Base-by-base conservation (phyloP, 2,797 vertebrate species). In the Meda fulgida region DNA sequence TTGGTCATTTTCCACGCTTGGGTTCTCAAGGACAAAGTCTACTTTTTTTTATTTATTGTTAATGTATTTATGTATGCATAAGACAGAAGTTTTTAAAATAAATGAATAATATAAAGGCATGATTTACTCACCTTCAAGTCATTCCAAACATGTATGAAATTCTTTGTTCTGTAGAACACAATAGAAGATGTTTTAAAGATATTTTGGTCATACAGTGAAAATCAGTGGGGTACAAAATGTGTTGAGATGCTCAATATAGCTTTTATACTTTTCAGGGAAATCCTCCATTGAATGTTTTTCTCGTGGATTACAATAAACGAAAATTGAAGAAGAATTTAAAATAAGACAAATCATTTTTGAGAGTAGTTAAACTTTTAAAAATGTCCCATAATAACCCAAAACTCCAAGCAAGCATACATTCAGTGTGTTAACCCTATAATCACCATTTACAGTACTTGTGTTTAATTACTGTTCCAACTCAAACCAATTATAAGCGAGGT, bases 1-100 rank as follows among this genome's bases (percentile, higher is more conserved):
- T 53, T 53, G 70, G 40, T 83, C 40, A 73, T 65, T 75, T 26
- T 16, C 7, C 46, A 6, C 1, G 1, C 40, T 51, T 9, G 16
- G 36, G 58, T 19, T 6, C 9, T 38, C 13, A 77, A 31, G 78
- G 60, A 46, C 26, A 66, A 72, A 14, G n/a, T 55, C 48, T 13
- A 51, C 3, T 36, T n/a, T 46, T 38, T n/a, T 46, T 67, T 51
- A n/a, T 51, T 21, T 21, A 67, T 38, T 23, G 7, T 14, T 67
- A 21, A 46, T 7, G 21, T 34, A 65, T 23, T 34, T 79, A 23
- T 65, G 21, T 46, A 46, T 13, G 9, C 11, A 3, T 3, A 7
- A 55, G 10, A 23, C 2, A 75, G 8, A 3, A 0, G 0, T 8
- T 14, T 2, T 26, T 38, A n/a, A n/a, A n/a, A n/a, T n/a, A n/a